Evolutionary conservation across 2,888 invertebrate genomes (phyloP).

Genomic region (Temnothorax rugatulus): DNA sequence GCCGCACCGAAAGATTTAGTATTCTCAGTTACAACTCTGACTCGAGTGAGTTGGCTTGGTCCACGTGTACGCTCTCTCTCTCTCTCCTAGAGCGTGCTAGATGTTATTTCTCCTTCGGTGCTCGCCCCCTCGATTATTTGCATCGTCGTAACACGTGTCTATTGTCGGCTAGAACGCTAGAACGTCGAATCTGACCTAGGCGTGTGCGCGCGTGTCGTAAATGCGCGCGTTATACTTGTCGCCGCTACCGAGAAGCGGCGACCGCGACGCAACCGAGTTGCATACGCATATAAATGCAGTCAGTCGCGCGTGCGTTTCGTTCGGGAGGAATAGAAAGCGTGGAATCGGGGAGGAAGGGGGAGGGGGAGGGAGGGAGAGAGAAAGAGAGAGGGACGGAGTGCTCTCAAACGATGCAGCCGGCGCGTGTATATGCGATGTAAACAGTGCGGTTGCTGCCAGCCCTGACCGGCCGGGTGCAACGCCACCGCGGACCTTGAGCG

Average conservation of each 20-base stretch:
- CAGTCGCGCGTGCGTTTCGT: slow-evolving; percentile 42
- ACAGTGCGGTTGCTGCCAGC: slow-evolving; percentile 83
- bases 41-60: not conserved
- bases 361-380: not conserved
- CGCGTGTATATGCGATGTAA: slow-evolving; percentile 79
- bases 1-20: slow-evolving; percentile 45
- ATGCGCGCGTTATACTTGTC: slow-evolving; percentile 51
- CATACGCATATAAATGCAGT: slow-evolving; percentile 41
- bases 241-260: slow-evolving; percentile 24
- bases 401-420: slow-evolving; percentile 52
- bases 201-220: slow-evolving; percentile 26
- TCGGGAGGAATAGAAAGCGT: slow-evolving; percentile 55
- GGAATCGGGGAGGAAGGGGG: not conserved
- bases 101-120: not conserved
- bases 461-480: slow-evolving; percentile 84
- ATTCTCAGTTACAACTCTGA: slow-evolving; percentile 27
- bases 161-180: slow-evolving; percentile 7
- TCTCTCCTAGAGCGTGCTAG: not conserved
- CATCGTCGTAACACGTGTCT: slow-evolving; percentile 43
- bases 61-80: slow-evolving; percentile 12
- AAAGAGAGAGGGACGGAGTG: slow-evolving; percentile 31
- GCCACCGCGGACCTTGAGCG: slow-evolving; percentile 86
- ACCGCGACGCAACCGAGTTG: slow-evolving; percentile 44
- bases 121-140: slow-evolving; percentile 23
- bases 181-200: not conserved